Evolutionary conservation across 2,888 invertebrate genomes (phyloP).

Genomic region (Diarsia rubi): DNA sequence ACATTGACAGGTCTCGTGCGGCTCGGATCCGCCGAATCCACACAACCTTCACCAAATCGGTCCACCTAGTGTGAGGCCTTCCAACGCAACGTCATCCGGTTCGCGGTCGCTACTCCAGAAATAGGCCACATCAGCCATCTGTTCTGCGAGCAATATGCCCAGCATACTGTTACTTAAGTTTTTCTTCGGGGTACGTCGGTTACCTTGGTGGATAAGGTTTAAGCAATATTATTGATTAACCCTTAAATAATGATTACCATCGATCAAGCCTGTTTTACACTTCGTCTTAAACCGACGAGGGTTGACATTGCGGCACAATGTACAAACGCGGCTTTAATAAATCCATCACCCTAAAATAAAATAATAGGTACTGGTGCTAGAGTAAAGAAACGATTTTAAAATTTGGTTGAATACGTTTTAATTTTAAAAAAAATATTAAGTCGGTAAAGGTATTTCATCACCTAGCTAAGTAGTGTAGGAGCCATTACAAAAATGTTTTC

Average conservation of each 20-base stretch:
- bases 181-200: too few species aligned
- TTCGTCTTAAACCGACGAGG: conserved; percentile 21
- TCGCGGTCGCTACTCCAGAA: too few species aligned
- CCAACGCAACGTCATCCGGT: too few species aligned
- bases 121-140: too few species aligned
- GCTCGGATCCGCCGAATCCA: too few species aligned
- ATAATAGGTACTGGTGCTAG: not conserved
- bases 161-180: too few species aligned
- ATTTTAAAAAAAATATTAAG: too few species aligned
- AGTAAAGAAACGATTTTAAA: conserved; percentile 25
- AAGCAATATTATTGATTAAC: conserved; percentile 15
- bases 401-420: not conserved
- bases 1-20: too few species aligned
- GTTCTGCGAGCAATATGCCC: too few species aligned
- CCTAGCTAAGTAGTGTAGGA: not conserved
- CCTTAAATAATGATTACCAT: conserved; percentile 16
- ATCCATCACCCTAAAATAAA: not conserved
- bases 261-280: conserved; percentile 26
- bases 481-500: not conserved
- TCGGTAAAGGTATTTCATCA: not conserved
- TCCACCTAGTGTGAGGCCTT: too few species aligned
- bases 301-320: conserved; percentile 38
- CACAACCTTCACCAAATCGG: too few species aligned
- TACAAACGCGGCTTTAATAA: conserved; percentile 3
- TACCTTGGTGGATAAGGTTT: not conserved